These are phyloP conservation scores for Condylura cristata DNA, from an alignment of 2,113 vertebrate genomes.

Conservation along the genomic window DNA sequence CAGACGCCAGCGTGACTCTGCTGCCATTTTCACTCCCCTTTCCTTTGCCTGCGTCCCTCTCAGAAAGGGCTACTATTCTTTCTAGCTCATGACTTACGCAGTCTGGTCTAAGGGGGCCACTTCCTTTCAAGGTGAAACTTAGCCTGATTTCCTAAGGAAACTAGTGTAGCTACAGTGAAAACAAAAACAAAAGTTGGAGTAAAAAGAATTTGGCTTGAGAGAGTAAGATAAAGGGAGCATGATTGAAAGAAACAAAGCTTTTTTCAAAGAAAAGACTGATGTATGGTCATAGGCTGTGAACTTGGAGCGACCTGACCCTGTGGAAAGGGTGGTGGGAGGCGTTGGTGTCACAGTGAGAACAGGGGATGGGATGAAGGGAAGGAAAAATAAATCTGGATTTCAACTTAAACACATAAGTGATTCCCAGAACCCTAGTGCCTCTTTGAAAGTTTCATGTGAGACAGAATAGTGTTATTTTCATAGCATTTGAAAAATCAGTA, in stretches of 20 bases:
- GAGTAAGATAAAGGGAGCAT: background rate
- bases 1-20: conserved; percentile 19
- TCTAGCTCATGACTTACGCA: background rate
- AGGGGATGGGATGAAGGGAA: background rate
- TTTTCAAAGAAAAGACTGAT: background rate
- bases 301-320: background rate
- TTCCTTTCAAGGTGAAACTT: background rate
- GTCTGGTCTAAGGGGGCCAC: background rate
- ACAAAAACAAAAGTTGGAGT: conserved; percentile 24
- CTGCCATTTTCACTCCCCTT: background rate
- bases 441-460: background rate
- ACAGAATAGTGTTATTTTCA: background rate
- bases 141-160: background rate
- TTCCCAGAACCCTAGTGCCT: background rate
- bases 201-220: background rate
- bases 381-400: background rate
- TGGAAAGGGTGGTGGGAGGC: background rate
- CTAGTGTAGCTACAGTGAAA: background rate
- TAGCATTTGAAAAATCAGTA: background rate
- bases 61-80: background rate
- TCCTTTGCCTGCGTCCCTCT: background rate
- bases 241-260: background rate
- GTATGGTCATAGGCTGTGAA: background rate
- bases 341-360: background rate
- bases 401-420: background rate